Base-by-base conservation (phyloP, 2,888 invertebrate species). In the Pocota personata region DNA sequence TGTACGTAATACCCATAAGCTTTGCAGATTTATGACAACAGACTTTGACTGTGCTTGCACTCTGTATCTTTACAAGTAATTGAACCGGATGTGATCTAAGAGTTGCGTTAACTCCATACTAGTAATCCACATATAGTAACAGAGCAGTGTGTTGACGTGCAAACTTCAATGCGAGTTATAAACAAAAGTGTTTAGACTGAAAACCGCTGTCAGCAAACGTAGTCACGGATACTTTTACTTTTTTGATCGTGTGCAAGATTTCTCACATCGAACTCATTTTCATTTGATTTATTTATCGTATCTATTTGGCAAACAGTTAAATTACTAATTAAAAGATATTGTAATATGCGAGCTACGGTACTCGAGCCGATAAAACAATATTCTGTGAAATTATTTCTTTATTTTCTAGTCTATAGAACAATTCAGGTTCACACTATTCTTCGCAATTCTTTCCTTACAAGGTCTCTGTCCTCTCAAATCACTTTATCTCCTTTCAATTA, bases 221-320 rank as follows among this genome's bases (percentile, higher is more conserved):
- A 37, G n/a, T 2, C 7, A 30, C 30, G 30, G 37, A 52, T 80
- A 82, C 86, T 82, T 73, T 82, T 86, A 82, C 86, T 86, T 82
- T 84, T 78, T 30, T 32, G n/a, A n/a, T 52, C 7, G 2, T 16
- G 35, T 48, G n/a, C 30, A 46, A 40, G 12, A 37, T 14, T n/a
- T 12, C 19, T 10, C 21, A 0, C 8, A 2, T 37, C 66, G 46
- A 37, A 58, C 58, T 50, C 35, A 46, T 60, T 60, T 50, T 16
- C 40, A 57, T 75, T 55, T 24, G 52, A 73, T 62, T 50, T 60
- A 24, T 35, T 48, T 71, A 82, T 86, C n/a, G n/a, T 86, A 86
- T 72, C 82, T 86, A 86, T 82, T 82, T 62, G 35, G 30, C 75
- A 80, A 75, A 80, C 75, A 50, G 80, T 71, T 84, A 84, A 79